Evolutionary conservation across 2,113 vertebrate species (phyloP), one percentile per base, ranked within the genome.

Genomic region (Abramis brama): DNA sequence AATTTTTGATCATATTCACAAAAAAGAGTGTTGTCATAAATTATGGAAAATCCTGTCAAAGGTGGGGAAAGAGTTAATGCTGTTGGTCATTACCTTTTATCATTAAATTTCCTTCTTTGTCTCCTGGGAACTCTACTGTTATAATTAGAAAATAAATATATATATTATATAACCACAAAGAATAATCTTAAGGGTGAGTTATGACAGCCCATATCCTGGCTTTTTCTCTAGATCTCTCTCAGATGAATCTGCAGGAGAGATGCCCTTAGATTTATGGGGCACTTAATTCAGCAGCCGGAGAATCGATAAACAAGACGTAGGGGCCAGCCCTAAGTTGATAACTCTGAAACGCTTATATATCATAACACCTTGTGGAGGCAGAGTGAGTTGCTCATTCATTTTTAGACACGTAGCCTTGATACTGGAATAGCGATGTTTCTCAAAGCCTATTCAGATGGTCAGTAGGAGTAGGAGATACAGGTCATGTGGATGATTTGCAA

Each of bases 301-400:
- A 88, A 93, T 95, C 87, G 0, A 94, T 94, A 94, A 89, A 91
- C 90, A 91, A 90, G 90, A 92, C 89, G 70, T 83, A 83, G 89
- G 89, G 91, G 79, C 90, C 89, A 90, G 87, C 89, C 89, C 88
- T 91, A 89, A 76, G 62, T 90, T 90, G 92, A 91, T 94, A 94
- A 93, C 88, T 5, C 60, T 70, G 87, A 91, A 90, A 89, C 68
- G 87, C 71, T 76, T 79, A 93, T 94, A 91, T 92, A 91, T 93
- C 90, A 93, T 60, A 85, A 80, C 81, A 87, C 84, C 78, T 85
- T 36, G 85, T 83, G 64, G 43, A 84, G 74, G 68, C 82, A 73
- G 74, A 79, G 45, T 71, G 77, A 82, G 79, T 68, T 79, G 62
- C 79, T 86, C 85, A 80, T 86, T 88, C 82, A 80, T 66, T 79